Evolutionary conservation across 2,888 invertebrate genomes (phyloP).

Genomic region (Epinotia brunnichana): DNA sequence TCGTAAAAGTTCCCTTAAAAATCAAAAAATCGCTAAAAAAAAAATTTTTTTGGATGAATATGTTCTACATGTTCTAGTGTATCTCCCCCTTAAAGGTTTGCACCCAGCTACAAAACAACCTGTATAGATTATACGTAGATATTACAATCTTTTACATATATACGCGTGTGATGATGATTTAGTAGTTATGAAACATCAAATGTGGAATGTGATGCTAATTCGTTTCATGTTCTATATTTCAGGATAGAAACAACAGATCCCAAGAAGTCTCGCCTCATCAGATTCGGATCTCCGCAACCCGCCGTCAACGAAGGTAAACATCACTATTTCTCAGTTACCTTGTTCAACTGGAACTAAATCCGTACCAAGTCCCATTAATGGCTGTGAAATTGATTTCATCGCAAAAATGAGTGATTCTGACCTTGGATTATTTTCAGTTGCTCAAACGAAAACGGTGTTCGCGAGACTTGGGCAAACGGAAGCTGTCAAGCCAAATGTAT

Average conservation of each 20-base stretch:
- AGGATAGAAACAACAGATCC: conserved; percentile 53
- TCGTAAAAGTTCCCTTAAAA: no score
- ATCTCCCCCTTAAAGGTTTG: no score
- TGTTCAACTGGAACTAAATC: conserved; percentile 2
- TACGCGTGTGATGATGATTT: no score
- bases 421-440: conserved; percentile 33
- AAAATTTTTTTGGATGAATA: no score
- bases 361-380: not conserved
- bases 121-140: no score
- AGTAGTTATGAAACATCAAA: not conserved
- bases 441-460: conserved; percentile 67
- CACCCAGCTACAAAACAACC: no score
- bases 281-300: conserved; percentile 58
- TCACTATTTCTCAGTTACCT: not conserved
- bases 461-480: conserved; percentile 73
- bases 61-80: no score
- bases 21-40: no score
- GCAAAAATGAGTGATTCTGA: not conserved
- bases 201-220: not conserved
- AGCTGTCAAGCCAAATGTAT: conserved; percentile 42
- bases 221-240: conserved; percentile 42
- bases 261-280: conserved; percentile 70
- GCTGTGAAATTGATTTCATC: conserved; percentile 11
- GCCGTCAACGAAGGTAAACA: conserved; percentile 63
- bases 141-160: no score